Conservation (phyloP, 2,797 vertebrate species). For the Rhincodon typus region DNA sequence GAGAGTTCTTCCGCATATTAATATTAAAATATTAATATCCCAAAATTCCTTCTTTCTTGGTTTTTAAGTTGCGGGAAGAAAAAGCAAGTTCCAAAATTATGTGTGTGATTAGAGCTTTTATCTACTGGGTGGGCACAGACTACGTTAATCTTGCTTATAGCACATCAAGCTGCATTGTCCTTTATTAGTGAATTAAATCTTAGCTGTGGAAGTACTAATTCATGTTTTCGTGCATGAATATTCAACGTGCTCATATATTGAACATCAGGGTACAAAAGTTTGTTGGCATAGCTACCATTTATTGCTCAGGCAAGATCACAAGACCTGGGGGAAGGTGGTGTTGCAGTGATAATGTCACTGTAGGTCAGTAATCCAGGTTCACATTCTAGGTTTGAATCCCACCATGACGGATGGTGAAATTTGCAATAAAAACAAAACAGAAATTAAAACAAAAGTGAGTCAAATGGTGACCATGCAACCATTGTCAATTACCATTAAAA, state of each 20-base stretch:
- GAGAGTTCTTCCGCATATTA: slow-evolving; percentile 8
- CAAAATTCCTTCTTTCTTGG: background rate
- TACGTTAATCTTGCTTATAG: background rate
- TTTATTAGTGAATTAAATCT: background rate
- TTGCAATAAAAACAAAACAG: no score
- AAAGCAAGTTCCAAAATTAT: background rate
- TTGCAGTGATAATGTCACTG: no score
- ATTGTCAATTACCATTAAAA: no score
- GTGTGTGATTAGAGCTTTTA: background rate
- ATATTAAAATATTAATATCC: background rate
- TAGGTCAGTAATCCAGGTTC: no score
- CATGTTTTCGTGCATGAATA: background rate
- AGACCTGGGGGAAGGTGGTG: no score
- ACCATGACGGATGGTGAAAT: no score
- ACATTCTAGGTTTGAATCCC: no score
- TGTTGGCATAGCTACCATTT: background rate
- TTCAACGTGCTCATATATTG: background rate
- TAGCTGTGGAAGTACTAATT: background rate
- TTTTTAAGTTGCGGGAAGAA: background rate
- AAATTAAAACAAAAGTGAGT: no score
- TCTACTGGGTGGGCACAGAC: background rate
- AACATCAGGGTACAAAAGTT: background rate
- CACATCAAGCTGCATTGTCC: background rate
- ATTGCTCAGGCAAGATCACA: background rate
- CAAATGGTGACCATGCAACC: no score